Evolutionary conservation across 2,113 vertebrate genomes (phyloP).

Genomic region (Glaucidium brasilianum): DNA sequence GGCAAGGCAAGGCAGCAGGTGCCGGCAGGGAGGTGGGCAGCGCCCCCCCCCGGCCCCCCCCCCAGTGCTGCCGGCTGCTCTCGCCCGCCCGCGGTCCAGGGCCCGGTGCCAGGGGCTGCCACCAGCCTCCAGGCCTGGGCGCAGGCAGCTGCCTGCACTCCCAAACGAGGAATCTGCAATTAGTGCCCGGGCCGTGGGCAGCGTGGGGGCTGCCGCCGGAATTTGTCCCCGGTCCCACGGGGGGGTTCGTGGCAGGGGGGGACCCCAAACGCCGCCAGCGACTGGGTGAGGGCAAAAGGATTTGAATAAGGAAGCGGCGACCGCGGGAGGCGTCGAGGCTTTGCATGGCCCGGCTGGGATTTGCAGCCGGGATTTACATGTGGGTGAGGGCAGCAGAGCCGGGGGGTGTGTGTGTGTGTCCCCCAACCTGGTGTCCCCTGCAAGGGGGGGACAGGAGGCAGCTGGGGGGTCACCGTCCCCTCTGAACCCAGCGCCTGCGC

Average conservation of each 20-base stretch:
- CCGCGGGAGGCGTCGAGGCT: rapidly evolving
- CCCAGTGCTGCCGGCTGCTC: not conserved
- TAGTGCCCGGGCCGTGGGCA: not conserved
- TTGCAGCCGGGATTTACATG: not conserved
- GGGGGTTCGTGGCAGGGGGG: not conserved
- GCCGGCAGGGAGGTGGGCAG: constrained; percentile 1
- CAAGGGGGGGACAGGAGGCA: not conserved
- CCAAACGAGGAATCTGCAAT: not conserved
- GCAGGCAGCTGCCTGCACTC: not conserved
- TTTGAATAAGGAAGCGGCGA: not conserved
- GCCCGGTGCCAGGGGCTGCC: constrained; percentile 16
- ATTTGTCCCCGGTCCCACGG: not conserved
- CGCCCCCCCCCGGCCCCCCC: not conserved
- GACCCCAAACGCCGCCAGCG: not conserved
- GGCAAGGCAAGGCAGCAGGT: constrained; percentile 4
- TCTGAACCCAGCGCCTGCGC: not conserved
- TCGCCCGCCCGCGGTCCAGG: not conserved
- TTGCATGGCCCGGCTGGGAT: not conserved
- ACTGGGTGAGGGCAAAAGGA: not conserved
- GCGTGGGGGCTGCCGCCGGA: rapidly evolving
- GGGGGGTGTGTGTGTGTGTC: too few relatives aligned
- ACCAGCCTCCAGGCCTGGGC: not conserved
- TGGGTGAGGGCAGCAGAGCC: not conserved
- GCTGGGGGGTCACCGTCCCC: not conserved
- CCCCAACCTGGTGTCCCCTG: not conserved